Evolutionary conservation across 2,888 invertebrate species (phyloP), one percentile per base, ranked within the genome.

Genomic region (Hoplodrina blanda): DNA sequence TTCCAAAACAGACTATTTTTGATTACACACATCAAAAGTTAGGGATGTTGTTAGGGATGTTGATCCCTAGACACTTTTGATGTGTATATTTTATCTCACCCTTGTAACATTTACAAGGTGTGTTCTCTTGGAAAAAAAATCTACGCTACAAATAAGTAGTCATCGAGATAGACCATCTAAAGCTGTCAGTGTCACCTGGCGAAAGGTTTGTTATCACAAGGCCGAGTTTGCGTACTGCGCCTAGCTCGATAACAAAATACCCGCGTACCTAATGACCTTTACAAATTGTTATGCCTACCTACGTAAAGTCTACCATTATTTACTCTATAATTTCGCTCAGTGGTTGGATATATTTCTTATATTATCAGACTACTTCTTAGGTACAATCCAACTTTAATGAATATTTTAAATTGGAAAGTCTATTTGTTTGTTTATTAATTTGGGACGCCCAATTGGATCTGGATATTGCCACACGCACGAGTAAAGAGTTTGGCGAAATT

Each of bases 131-230:
- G 33, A 30, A 55, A 62, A 65, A 72, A 62, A 54, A 49, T 63
- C 20, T 63, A 78, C 50, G 60, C 52, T 4, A 44, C 52, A 41
- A 52, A 7, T 62, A 49, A 62, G 49, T 37, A 46, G 61, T 61
- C 49, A 17, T 78, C 49, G 25, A 75, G 75, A 78, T 80, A 74
- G 52, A 67, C 41, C 33, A 80, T 75, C 63, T 72, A 46, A 77
- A 60, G 56, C 75, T 67, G 78, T 65, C 78, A 75, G 70, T 80
- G 80, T 65, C 80, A 75, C 71, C 78, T 80, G 75, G 71, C 59
- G 69, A 75, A 78, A 62, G 44, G 69, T 62, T 60, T 75, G 80
- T 70, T 75, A 75, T 77, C 64, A 20, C 52, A 64, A 46, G 66
- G 66, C 44, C 17, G 56, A 65, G 53, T 25, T 49, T 17, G 37